These are phyloP conservation scores for Chironomus tepperi DNA, from an alignment of 1,140 invertebrate genomes.

Conservation along the genomic window DNA sequence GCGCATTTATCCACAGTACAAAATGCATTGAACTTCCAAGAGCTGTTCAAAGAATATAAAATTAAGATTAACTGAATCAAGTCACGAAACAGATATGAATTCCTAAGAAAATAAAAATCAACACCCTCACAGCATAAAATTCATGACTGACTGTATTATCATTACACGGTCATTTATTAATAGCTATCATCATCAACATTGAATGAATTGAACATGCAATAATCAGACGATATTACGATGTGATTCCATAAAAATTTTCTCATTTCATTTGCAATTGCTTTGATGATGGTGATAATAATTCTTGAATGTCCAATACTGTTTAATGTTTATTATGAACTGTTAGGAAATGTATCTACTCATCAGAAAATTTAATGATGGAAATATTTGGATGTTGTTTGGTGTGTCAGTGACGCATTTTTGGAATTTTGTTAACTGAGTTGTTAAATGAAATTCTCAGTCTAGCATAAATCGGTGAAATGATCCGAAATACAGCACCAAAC, in stretches of 20 bases:
- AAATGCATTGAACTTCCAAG: not conserved
- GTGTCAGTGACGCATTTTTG: too few species aligned
- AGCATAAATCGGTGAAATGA: too few species aligned
- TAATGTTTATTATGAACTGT: not conserved
- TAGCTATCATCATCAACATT: slow-evolving; percentile 6
- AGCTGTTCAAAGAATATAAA: not conserved
- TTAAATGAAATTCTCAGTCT: too few species aligned
- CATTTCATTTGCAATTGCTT: not conserved
- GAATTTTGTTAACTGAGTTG: too few species aligned
- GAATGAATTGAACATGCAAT: not conserved
- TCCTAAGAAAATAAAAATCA: not conserved
- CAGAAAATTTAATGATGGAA: not conserved
- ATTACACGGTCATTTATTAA: slow-evolving; percentile 3
- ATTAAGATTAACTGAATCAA: not conserved
- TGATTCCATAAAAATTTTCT: not conserved
- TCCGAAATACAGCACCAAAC: too few species aligned
- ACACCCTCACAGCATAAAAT: not conserved
- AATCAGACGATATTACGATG: not conserved
- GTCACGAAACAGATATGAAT: not conserved
- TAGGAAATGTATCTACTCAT: not conserved
- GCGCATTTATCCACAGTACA: not conserved
- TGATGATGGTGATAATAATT: too few species aligned
- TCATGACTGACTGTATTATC: slow-evolving; percentile 5
- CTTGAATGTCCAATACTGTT: too few species aligned
- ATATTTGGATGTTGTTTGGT: too few species aligned